Evolutionary conservation across 2,113 vertebrate species (phyloP).

Genomic region (pig (Sus scrofa)): T2T-Sscrofa CM000812.6:200031001-200031500

Average conservation of each 20-base stretch:
- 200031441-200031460: neutral
- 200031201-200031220: too few relatives aligned
- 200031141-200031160: neutral
- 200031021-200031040: neutral
- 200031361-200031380: neutral
- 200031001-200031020: neutral
- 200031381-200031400: slow-evolving; percentile 5
- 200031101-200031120: neutral
- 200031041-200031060: neutral
- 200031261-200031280: neutral
- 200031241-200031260: neutral
- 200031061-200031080: neutral
- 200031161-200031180: neutral
- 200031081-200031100: neutral
- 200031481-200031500: neutral
- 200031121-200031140: slow-evolving; percentile 7
- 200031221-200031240: too few relatives aligned
- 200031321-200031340: neutral
- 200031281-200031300: neutral
- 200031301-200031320: neutral
- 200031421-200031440: neutral
- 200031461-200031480: neutral
- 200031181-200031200: too few relatives aligned
- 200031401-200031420: neutral
- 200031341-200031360: neutral